Evolutionary conservation across 2,888 invertebrate species (phyloP), one percentile per base, ranked within the genome.

Genomic region (Gnatocerus cornutus): DNA sequence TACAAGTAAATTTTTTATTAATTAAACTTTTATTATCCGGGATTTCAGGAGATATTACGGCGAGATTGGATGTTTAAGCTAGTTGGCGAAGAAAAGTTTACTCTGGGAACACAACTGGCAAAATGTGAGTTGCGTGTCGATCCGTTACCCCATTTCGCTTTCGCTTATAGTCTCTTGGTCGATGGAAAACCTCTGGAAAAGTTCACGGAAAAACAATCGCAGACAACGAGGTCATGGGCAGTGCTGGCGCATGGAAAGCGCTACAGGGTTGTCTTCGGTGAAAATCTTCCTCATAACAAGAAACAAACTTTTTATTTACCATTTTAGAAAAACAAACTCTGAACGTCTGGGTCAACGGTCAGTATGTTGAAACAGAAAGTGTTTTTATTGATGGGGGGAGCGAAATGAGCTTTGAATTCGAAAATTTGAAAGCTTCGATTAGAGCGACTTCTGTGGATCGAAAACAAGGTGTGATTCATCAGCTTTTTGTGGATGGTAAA

Each of bases 1-100:
- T 89, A 9, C 12, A 5, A 6, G 10, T 55, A 12, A 45, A 21
- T 1, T 21, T 21, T 3, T 21, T 3, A 21, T 21, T 21, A 21
- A 21, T 4, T 21, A 21, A 21, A 4, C 21, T n/a, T n/a, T n/a
- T 3, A 21, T 4, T 21, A 21, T 21, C 2, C 21, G 21, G 7
- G 10, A 59, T 78, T 84, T 14, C 79, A 94, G 93, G 94, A 93
- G 83, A 87, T 93, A 2, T 75, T 92, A 8, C 87, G 91, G 10
- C 88, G 90, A 71, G 96, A 97, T 68, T 97, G 95, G 95, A 95
- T 97, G 95, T 97, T 97, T 83, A 93, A 94, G 78, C 83, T 97
- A 48, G 96, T 97, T 0, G 97, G 97, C 0, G 91, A 91, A 75
- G 96, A 97, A 84, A 85, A 88, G 6, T 94, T 97, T 82, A 87